Conservation (phyloP, 64 coral and sea anemone species). For the Platygyra sinensis region DNA sequence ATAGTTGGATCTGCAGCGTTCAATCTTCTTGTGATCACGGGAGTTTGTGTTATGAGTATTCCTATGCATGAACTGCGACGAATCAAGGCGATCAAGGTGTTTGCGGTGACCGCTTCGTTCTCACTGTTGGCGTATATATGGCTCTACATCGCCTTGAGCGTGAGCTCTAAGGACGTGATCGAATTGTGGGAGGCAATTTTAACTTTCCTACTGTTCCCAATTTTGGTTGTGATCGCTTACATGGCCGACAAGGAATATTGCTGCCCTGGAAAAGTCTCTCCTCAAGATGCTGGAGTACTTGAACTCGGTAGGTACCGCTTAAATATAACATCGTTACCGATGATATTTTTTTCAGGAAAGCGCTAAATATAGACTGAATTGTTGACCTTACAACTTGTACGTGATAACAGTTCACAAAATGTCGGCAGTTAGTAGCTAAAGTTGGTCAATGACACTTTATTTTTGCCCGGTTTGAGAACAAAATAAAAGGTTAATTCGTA, state of each 20-base stretch:
- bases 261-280: conserved; percentile 67
- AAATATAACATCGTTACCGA: neutral
- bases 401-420: conserved; percentile 4
- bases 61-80: conserved; percentile 67
- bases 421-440: too few relatives aligned
- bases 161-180: conserved; percentile 59
- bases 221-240: conserved; percentile 91
- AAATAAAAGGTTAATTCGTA: neutral
- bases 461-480: neutral
- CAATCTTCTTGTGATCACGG: conserved; percentile 89
- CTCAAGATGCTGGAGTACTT: conserved; percentile 75
- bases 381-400: conserved; percentile 12
- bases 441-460: neutral
- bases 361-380: conserved; percentile 16
- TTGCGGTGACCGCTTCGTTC: conserved; percentile 82
- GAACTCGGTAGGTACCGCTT: conserved; percentile 84
- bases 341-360: neutral
- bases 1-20: conserved; percentile 99
- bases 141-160: conserved; percentile 66
- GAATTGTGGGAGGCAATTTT: conserved; percentile 98
- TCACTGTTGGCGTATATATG: conserved; percentile 89
- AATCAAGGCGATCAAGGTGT: conserved; percentile 95
- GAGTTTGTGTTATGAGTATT: conserved; percentile 88
- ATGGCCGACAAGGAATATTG: conserved; percentile 95
- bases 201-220: conserved; percentile 90